A percentile compares a stretch with the other conserved stretches of the same genome.
Evolutionary conservation across 2,113 vertebrate species (phyloP).

Genomic region (Bubo blakistoni): DNA sequence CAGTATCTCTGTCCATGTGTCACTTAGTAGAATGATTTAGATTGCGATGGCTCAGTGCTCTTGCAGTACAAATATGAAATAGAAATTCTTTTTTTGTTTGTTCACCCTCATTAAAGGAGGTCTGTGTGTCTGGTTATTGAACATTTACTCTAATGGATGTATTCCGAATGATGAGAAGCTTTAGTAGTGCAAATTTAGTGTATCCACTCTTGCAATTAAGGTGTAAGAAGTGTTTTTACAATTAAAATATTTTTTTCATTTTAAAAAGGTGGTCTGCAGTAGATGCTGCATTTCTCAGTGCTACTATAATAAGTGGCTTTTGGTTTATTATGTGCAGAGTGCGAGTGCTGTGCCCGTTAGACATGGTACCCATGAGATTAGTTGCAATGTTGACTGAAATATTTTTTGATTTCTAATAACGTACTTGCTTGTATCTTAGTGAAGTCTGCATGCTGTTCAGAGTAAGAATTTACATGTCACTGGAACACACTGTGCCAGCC

Average conservation of each 20-base stretch:
- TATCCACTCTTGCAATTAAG: neutral
- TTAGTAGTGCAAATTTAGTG: neutral
- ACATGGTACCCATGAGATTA: neutral
- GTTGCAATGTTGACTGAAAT: neutral
- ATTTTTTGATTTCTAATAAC: fast-evolving
- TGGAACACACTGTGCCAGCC: neutral
- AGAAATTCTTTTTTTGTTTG: neutral
- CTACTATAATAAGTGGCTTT: neutral
- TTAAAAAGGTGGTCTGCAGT: neutral
- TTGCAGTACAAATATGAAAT: neutral
- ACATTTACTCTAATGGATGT: neutral
- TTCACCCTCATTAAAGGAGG: neutral
- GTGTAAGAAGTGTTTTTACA: neutral
- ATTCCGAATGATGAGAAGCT: neutral
- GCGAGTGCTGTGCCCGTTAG: neutral
- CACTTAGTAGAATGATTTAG: neutral
- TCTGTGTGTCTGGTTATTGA: neutral
- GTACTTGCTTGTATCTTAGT: neutral
- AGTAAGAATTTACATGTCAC: neutral
- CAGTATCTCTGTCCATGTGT: fast-evolving
- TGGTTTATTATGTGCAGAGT: neutral
- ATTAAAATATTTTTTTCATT: neutral
- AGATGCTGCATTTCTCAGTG: neutral
- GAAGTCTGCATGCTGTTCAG: neutral
- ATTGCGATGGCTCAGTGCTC: neutral